Percentiles rank a stretch among this genome's conserved stretches.
These are phyloP conservation scores for Aphodius sticticus DNA, from an alignment of 2,888 invertebrate species.

Conservation along the genomic window DNA sequence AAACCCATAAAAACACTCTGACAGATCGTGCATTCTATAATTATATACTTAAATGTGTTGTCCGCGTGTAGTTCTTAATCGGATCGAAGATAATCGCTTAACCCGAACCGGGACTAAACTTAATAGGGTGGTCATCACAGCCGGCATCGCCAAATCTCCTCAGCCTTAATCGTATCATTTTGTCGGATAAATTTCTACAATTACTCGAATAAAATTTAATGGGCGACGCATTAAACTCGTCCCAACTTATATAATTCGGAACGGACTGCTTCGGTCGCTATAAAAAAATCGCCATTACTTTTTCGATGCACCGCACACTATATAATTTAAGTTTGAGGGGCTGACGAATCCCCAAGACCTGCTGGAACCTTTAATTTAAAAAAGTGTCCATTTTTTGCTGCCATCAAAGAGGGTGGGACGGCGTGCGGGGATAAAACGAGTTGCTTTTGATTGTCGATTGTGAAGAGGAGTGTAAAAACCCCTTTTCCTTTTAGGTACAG, in stretches of 20 bases:
- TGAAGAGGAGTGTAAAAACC: conserved; percentile 20
- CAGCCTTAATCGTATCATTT: neutral
- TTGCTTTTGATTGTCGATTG: conserved; percentile 15
- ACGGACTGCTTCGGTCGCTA: neutral
- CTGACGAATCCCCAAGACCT: conserved; percentile 12
- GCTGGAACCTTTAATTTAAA: conserved; percentile 24
- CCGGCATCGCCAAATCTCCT: neutral
- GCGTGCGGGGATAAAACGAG: conserved; percentile 16
- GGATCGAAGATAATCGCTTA: neutral
- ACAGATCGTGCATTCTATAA: neutral
- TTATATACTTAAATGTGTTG: neutral
- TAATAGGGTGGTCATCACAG: neutral
- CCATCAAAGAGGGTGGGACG: conserved; percentile 16
- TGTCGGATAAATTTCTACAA: conserved; percentile 4
- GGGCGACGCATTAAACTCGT: neutral
- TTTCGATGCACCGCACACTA: conserved; percentile 12
- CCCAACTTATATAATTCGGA: neutral
- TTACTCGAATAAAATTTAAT: neutral
- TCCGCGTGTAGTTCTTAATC: neutral
- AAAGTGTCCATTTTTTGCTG: conserved; percentile 22
- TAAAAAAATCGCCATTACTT: conserved; percentile 7
- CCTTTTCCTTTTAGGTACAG: conserved; percentile 11
- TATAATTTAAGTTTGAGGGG: conserved; percentile 19
- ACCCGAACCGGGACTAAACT: neutral
- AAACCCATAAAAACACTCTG: neutral